These are phyloP conservation scores for Drosophila kohkoa DNA, from an alignment of 1,140 invertebrate genomes.

Conservation along the genomic window DNA sequence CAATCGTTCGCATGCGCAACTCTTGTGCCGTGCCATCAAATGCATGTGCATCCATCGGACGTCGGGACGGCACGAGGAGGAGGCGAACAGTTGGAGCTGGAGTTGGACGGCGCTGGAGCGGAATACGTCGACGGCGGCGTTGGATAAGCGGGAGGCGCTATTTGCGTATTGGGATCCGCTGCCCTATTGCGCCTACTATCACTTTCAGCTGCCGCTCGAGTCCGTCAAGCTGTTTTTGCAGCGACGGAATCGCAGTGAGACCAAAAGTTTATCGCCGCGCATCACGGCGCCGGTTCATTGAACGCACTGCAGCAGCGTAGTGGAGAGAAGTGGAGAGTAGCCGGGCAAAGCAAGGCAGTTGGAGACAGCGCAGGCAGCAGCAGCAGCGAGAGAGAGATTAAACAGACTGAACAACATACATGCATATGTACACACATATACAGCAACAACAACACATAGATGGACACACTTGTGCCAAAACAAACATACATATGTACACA, in stretches of 20 bases:
- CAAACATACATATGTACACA: neutral
- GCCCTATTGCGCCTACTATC: conserved; percentile 93
- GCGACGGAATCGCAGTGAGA: conserved; percentile 69
- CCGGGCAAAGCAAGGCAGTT: conserved; percentile 20
- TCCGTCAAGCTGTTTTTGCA: conserved; percentile 85
- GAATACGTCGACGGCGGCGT: conserved; percentile 84
- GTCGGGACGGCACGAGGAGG: conserved; percentile 84
- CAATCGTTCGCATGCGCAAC: conserved; percentile 88
- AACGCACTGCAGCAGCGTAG: conserved; percentile 52
- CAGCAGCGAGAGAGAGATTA: conserved; percentile 65
- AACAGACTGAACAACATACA: conserved; percentile 71
- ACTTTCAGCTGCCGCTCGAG: conserved; percentile 90
- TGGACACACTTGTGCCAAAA: too few species aligned
- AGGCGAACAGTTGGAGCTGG: conserved; percentile 57
- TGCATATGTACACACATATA: neutral
- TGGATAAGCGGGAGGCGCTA: conserved; percentile 91
- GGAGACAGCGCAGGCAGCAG: too few species aligned
- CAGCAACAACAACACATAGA: neutral
- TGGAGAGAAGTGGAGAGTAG: neutral
- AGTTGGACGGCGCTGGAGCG: conserved; percentile 74
- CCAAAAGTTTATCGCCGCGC: conserved; percentile 81
- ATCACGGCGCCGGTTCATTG: conserved; percentile 81
- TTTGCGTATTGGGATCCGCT: conserved; percentile 93
- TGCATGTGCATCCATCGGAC: conserved; percentile 74
- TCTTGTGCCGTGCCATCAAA: conserved; percentile 86